phyloP scores from a whole-genome alignment of 2,888 invertebrate species.

The Lucinisca nassula region DNA sequence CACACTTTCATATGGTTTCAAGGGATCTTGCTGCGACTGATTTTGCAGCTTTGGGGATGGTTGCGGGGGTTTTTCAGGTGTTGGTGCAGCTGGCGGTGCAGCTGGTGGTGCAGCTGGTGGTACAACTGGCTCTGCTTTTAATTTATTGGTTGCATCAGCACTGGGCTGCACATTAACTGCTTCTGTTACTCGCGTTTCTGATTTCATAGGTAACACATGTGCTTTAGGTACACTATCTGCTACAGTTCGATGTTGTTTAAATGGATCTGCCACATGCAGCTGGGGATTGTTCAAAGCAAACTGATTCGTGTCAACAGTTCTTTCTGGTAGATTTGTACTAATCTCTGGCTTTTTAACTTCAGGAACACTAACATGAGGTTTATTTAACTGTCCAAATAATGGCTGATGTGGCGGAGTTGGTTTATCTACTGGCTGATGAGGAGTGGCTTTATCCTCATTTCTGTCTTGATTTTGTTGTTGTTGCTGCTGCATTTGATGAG shows the following conservation, averaged over 20 bases:
- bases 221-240: not conserved
- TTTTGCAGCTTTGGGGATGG: not conserved
- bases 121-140: not conserved
- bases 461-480: not conserved
- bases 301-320: not conserved
- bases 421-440: not conserved
- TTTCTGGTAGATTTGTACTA: not conserved
- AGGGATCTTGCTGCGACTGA: not conserved
- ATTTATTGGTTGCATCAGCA: not conserved
- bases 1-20: constrained; percentile 3
- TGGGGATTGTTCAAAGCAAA: not conserved
- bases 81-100: not conserved
- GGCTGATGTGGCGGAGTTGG: not conserved
- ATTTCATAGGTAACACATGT: not conserved
- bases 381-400: constrained; percentile 1
- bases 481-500: not conserved
- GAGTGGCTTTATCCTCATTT: not conserved
- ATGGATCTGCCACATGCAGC: not conserved
- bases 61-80: not conserved
- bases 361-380: not conserved
- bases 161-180: not conserved
- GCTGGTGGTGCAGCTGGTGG: not conserved
- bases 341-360: not conserved
- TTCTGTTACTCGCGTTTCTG: not conserved
- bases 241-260: constrained; percentile 8